Evolutionary conservation across 2,888 invertebrate genomes (phyloP).

Genomic region (Philopedon plagiatum): DNA sequence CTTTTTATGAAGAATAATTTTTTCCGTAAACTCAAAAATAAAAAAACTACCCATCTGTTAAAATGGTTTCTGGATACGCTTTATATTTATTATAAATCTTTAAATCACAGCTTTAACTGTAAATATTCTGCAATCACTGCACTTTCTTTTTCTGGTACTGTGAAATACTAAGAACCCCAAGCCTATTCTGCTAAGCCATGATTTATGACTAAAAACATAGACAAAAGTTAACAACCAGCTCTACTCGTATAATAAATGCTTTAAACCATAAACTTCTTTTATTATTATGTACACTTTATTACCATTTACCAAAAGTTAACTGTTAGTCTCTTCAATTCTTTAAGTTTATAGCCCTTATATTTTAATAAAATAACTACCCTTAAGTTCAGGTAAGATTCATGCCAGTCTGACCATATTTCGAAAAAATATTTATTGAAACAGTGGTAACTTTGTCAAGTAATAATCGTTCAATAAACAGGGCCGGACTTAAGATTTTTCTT

Average conservation of each 20-base stretch:
- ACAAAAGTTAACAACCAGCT: slow-evolving; percentile 8
- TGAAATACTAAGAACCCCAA: not conserved
- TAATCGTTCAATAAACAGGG: too few species aligned
- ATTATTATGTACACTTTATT: slow-evolving; percentile 17
- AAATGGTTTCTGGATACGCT: not conserved
- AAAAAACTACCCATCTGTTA: too few species aligned
- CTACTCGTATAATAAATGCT: slow-evolving; percentile 6
- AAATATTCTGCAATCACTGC: not conserved
- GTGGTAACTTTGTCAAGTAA: too few species aligned
- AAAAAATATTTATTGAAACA: too few species aligned
- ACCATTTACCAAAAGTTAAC: slow-evolving; percentile 24
- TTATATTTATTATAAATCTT: not conserved
- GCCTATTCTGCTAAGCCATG: not conserved
- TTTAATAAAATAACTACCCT: too few species aligned
- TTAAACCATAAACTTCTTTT: not conserved
- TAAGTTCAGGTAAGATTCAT: too few species aligned
- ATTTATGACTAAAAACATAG: not conserved
- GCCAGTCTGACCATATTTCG: too few species aligned
- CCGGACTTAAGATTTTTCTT: too few species aligned
- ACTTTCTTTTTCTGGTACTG: not conserved
- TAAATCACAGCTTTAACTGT: not conserved
- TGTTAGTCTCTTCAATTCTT: not conserved
- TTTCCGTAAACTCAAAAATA: too few species aligned
- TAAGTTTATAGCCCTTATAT: not conserved
- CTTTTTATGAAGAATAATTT: too few species aligned